Evolutionary conservation across 2,888 invertebrate genomes (phyloP).

Genomic region (Sesia apiformis): DNA sequence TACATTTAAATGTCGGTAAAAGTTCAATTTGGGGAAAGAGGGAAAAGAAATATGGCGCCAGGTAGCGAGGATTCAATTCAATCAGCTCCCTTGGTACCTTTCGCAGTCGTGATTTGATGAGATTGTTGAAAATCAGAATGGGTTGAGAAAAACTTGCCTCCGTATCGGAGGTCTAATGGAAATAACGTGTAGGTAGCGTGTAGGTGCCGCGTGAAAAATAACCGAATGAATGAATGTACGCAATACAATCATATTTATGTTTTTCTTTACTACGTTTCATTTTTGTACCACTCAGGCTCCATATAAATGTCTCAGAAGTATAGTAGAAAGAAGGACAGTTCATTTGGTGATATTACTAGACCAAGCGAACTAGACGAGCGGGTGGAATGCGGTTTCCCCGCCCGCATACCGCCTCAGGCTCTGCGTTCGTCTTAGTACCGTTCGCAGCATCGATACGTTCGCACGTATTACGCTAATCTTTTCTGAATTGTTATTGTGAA

Average conservation of each 20-base stretch:
- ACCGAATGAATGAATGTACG: slow-evolving; percentile 3
- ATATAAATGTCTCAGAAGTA: background rate
- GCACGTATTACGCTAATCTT: too few relatives aligned
- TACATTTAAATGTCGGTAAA: slow-evolving; percentile 67
- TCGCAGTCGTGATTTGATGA: slow-evolving; percentile 62
- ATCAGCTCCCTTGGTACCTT: slow-evolving; percentile 64
- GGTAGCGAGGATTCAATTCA: slow-evolving; percentile 65
- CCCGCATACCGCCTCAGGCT: too few relatives aligned
- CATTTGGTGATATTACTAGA: too few relatives aligned
- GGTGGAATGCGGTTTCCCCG: too few relatives aligned
- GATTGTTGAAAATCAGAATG: slow-evolving; percentile 68
- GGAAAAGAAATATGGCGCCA: slow-evolving; percentile 62
- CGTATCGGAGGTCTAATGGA: slow-evolving; percentile 43
- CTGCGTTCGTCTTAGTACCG: too few relatives aligned
- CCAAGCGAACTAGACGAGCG: too few relatives aligned
- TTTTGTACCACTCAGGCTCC: background rate
- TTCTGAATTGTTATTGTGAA: too few relatives aligned
- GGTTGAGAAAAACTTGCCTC: slow-evolving; percentile 40
- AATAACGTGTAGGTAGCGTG: slow-evolving; percentile 33
- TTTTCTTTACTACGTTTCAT: slow-evolving; percentile 4
- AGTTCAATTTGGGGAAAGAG: slow-evolving; percentile 65
- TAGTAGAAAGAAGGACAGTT: too few relatives aligned
- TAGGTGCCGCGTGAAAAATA: slow-evolving; percentile 5
- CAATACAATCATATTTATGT: slow-evolving; percentile 10
- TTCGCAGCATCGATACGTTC: too few relatives aligned